Percentiles rank a stretch among this genome's conserved stretches.
Evolutionary conservation across 2,888 invertebrate species (phyloP).

Genomic region (Fissipunctia ypsillon): DNA sequence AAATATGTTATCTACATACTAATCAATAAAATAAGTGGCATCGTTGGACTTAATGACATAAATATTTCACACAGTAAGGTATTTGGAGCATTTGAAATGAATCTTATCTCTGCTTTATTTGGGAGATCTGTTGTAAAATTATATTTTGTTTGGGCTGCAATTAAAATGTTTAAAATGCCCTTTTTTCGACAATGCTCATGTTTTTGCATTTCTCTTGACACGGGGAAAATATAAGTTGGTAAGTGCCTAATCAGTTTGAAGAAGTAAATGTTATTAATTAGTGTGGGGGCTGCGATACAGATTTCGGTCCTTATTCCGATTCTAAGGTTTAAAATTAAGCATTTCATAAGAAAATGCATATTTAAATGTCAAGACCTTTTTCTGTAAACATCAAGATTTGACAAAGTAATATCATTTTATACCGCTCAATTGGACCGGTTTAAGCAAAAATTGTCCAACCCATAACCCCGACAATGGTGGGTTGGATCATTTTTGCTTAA

Average conservation of each 20-base stretch:
- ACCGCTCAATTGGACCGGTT: too few species aligned
- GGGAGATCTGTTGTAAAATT: constrained; percentile 8
- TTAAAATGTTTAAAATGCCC: background rate
- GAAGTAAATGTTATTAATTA: background rate
- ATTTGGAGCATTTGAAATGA: constrained; percentile 75
- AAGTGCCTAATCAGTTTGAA: background rate
- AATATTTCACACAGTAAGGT: constrained; percentile 82
- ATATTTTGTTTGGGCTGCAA: too few species aligned
- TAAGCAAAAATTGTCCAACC: too few species aligned
- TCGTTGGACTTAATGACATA: constrained; percentile 80
- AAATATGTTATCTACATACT: constrained; percentile 14
- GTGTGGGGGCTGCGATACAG: background rate
- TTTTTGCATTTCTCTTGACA: background rate
- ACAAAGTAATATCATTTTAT: constrained; percentile 52
- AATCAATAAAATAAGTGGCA: constrained; percentile 56
- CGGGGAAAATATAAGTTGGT: background rate
- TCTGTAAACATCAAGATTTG: constrained; percentile 21
- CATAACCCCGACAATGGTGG: too few species aligned
- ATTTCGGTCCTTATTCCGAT: constrained; percentile 12
- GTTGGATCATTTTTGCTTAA: too few species aligned
- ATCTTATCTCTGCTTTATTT: constrained; percentile 58
- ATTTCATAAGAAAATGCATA: background rate
- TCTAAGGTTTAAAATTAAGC: background rate
- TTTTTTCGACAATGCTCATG: background rate
- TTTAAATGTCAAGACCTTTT: constrained; percentile 14